Base-by-base conservation (phyloP, 2,113 vertebrate species). In the Entomyzon cyanotis region DNA sequence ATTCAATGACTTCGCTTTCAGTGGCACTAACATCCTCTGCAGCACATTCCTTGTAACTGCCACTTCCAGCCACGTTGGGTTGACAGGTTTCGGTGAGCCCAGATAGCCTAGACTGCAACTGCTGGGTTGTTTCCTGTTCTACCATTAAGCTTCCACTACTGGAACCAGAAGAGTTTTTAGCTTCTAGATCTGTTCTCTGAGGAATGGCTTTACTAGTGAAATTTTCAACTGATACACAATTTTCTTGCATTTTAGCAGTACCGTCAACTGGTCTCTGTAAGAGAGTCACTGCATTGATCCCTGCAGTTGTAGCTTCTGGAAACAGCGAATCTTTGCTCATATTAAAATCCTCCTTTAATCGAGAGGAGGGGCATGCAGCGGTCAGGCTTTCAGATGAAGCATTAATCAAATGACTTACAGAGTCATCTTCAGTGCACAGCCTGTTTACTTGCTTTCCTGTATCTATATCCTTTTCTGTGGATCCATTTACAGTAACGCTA, bases 401-500 rank as follows among this genome's bases (percentile, higher is more conserved):
- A 91, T 84, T 73, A 90, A 92, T 59, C 41, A 91, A 87, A 96
- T 86, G 92, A 92, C 93, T 96, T 95, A 93, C 2, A 87, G 97
- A 95, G 91, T 92, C 95, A 76, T 90, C 94, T 49, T 97, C 95
- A 93, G 88, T 37, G 95, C 95, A 92, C 52, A 94, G 95, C 82
- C 65, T 96, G 77, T 79, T 94, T 35, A 80, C 87, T 95, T 97
- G 97, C 91, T 98, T 98, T 95, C 98, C 97, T 84, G 96, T 97
- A 87, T 97, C 96, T 71, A 6, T 92, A 82, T 96, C 96, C 95
- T 98, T 98, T 91, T 97, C 98, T 49, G 8, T 86, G 49, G 98
- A 97, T 79, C 97, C 98, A 95, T 98, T 98, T 96, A 98, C 91
- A 95, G 91, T 96, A 94, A 98, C 92, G 64, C 92, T 96, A 87